Evolutionary conservation across 2,888 invertebrate genomes (phyloP).

Genomic region (Margaritifera margaritifera): DNA sequence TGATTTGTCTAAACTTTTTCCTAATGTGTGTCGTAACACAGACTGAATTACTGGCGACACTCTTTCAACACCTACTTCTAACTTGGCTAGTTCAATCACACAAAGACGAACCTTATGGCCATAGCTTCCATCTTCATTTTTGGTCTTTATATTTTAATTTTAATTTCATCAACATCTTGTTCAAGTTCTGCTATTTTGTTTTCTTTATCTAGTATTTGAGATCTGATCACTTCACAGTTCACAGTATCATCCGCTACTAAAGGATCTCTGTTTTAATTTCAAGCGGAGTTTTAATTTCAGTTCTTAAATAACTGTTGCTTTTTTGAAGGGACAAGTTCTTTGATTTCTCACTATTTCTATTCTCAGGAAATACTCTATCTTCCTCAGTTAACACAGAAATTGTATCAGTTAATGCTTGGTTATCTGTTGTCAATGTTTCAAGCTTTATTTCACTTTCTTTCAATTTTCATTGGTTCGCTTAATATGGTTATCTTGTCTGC

Average conservation of each 20-base stretch:
- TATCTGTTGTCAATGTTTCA: background rate
- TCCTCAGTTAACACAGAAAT: background rate
- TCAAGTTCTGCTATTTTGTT: background rate
- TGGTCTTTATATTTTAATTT: background rate
- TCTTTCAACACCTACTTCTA: conserved; percentile 28
- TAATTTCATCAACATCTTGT: too few relatives aligned
- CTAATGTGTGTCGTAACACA: conserved; percentile 7
- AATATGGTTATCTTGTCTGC: background rate
- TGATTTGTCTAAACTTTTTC: conserved; percentile 1
- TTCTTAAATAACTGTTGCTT: conserved; percentile 4
- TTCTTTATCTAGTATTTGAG: background rate
- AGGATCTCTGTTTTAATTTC: too few relatives aligned
- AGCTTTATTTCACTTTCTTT: conserved; percentile 2
- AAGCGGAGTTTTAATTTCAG: background rate
- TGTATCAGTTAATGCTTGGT: background rate
- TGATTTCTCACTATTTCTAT: background rate
- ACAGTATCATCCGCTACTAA: too few relatives aligned
- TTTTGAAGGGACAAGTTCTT: conserved; percentile 7
- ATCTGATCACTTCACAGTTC: too few relatives aligned
- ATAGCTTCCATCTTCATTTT: conserved; percentile 14
- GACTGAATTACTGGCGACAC: conserved; percentile 15
- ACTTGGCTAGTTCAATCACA: conserved; percentile 18
- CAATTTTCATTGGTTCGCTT: background rate
- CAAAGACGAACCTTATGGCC: conserved; percentile 14
- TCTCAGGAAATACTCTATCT: background rate